Percentiles rank a stretch among this genome's conserved stretches.
These are phyloP conservation scores for Neofelis nebulosa DNA, from an alignment of 2,113 vertebrate genomes.

Conservation along the genomic window DNA sequence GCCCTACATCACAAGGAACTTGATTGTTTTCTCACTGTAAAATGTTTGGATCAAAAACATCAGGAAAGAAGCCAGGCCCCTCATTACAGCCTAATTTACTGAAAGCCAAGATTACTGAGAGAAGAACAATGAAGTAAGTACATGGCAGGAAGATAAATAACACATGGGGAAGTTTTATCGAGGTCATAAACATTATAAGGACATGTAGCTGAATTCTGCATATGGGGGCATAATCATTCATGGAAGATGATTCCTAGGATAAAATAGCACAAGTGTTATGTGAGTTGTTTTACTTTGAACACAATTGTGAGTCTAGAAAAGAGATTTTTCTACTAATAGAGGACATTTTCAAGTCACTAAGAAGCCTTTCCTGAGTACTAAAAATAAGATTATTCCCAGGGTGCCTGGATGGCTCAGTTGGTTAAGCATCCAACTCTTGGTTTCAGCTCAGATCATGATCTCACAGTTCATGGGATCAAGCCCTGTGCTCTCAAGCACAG, in stretches of 20 bases:
- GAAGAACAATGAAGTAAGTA: neutral
- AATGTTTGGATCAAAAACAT: neutral
- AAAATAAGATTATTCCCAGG: neutral
- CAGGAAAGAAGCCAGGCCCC: neutral
- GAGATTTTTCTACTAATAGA: conserved; percentile 27
- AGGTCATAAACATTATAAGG: neutral
- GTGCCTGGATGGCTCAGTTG: too few relatives aligned
- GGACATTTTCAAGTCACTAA: neutral
- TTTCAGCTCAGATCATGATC: too few relatives aligned
- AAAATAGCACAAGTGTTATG: neutral
- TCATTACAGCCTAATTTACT: conserved; percentile 28
- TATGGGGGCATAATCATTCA: neutral
- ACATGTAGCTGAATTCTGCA: neutral
- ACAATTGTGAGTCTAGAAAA: neutral
- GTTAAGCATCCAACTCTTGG: too few relatives aligned
- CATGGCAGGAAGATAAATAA: conserved; percentile 2
- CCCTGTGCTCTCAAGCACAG: too few relatives aligned
- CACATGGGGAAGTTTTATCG: neutral
- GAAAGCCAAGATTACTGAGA: neutral
- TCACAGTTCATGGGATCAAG: too few relatives aligned
- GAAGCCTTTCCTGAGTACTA: neutral
- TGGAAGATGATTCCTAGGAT: neutral
- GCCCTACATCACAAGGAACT: neutral
- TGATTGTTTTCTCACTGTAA: conserved; percentile 12
- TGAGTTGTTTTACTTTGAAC: neutral